Evolutionary conservation across 1,140 invertebrate genomes (phyloP).

Genomic region (Sinella curviseta): DNA sequence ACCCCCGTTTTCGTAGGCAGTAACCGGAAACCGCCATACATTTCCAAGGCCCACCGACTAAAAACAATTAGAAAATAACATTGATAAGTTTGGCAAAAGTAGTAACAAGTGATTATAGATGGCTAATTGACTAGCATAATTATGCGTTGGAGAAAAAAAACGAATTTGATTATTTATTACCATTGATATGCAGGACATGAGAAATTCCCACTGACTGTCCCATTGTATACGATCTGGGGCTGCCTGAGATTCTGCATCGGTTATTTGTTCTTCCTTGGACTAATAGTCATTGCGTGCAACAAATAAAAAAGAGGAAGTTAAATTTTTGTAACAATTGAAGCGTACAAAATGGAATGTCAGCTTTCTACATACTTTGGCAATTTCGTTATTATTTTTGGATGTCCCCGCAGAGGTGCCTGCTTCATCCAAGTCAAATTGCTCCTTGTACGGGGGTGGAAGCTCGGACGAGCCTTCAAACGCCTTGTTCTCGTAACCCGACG

Average conservation of each 20-base stretch:
- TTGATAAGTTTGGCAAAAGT: not conserved
- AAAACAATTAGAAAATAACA: not conserved
- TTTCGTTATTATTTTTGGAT: not conserved
- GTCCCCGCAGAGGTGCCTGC: not conserved
- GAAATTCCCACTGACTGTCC: slow-evolving; percentile 60
- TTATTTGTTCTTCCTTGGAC: not conserved
- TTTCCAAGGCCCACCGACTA: slow-evolving; percentile 27
- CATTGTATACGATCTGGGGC: slow-evolving; percentile 51
- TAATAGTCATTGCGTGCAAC: not conserved
- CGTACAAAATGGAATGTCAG: not conserved
- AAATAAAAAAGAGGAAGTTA: not conserved
- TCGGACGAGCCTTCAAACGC: not conserved
- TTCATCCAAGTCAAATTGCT: not conserved
- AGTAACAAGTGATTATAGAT: too few species aligned
- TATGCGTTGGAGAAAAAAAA: too few species aligned
- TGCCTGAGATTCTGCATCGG: slow-evolving; percentile 9
- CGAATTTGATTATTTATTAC: not conserved
- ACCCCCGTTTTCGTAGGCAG: slow-evolving; percentile 10
- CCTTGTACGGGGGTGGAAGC: not conserved
- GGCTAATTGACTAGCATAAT: too few species aligned
- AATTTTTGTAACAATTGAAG: not conserved
- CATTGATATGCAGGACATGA: slow-evolving; percentile 68
- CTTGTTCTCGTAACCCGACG: not conserved
- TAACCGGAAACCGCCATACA: slow-evolving; percentile 31
- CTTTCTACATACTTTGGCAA: not conserved